phyloP scores from a whole-genome alignment of 2,113 vertebrate species.

The Labrus mixtus region DNA sequence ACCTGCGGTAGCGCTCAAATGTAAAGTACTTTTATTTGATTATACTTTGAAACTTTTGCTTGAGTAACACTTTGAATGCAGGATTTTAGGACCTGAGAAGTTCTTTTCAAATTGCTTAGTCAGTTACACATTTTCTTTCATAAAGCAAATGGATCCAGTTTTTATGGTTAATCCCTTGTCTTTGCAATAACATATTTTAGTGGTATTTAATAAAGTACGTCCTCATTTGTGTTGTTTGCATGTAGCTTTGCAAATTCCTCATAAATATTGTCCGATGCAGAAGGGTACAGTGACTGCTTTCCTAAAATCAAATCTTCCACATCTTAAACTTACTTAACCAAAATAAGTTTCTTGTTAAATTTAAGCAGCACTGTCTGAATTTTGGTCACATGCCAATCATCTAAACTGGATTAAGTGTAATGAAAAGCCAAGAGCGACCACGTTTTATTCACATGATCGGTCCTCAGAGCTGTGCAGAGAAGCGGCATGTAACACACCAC shows the following conservation, averaged over 20 bases:
- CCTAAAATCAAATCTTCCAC: background rate
- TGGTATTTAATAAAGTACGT: too few species aligned
- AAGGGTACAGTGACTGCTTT: background rate
- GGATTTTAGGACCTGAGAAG: too few species aligned
- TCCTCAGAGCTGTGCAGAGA: background rate
- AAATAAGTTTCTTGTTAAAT: background rate
- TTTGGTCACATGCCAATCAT: constrained; percentile 42
- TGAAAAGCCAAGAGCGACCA: background rate
- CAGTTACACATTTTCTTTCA: too few species aligned
- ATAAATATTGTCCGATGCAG: background rate
- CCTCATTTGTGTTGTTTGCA: background rate
- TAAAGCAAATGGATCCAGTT: too few species aligned
- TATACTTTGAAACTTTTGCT: too few species aligned
- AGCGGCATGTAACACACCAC: background rate
- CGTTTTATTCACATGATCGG: constrained; percentile 34
- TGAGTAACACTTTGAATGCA: too few species aligned
- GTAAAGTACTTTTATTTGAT: too few species aligned
- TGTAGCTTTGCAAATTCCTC: background rate
- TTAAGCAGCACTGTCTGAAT: background rate
- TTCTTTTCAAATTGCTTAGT: too few species aligned
- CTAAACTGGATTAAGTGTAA: constrained; percentile 25
- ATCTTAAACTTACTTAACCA: background rate
- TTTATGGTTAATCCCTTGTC: too few species aligned
- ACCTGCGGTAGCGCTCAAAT: too few species aligned
- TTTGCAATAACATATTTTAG: background rate